Evolutionary conservation across 2,113 vertebrate genomes (phyloP).

Genomic region (Calyptomena viridis): DNA sequence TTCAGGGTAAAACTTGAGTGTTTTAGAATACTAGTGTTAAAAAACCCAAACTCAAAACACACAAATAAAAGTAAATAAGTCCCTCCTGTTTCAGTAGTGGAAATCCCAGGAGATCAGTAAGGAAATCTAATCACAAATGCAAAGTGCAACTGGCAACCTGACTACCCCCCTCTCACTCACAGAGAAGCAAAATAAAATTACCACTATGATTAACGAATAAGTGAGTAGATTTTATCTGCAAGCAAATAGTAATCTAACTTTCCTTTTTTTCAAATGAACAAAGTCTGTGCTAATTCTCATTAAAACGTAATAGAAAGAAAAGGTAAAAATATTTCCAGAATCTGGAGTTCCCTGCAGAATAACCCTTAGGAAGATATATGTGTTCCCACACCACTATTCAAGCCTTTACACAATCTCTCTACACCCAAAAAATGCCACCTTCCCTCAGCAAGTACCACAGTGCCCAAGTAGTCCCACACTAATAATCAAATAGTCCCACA

Average conservation of each 20-base stretch:
- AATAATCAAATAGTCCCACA: background rate
- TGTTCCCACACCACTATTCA: background rate
- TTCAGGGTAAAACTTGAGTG: background rate
- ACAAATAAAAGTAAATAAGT: background rate
- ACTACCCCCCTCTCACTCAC: background rate
- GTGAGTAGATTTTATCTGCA: background rate
- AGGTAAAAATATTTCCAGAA: background rate
- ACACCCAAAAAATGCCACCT: background rate
- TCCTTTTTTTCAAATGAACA: background rate
- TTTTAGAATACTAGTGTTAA: background rate
- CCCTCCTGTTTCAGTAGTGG: background rate
- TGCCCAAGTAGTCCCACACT: background rate
- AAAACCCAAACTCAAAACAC: background rate
- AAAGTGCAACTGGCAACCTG: background rate
- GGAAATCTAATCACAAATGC: slow-evolving; percentile 2
- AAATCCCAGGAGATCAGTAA: background rate
- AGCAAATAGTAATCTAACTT: background rate
- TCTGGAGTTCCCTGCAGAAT: background rate
- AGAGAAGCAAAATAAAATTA: background rate
- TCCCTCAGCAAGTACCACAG: background rate
- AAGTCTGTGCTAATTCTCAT: background rate
- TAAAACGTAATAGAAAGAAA: background rate
- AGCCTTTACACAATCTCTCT: background rate
- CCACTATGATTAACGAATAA: background rate
- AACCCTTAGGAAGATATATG: background rate